These are phyloP conservation scores for Meteorus sp. DNA, from an alignment of 1,140 invertebrate genomes.

Conservation along the genomic window DNA sequence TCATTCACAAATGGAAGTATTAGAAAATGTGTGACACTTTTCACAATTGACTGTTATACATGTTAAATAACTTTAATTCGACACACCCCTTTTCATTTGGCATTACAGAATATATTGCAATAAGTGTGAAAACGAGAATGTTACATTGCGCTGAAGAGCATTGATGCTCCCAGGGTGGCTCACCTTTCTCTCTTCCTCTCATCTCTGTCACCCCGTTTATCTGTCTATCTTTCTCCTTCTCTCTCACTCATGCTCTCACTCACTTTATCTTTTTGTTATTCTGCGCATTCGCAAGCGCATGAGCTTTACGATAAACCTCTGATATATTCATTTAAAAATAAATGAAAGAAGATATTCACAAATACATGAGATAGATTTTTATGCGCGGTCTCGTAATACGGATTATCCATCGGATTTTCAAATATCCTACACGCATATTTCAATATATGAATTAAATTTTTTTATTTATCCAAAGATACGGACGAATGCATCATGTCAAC, in stretches of 20 bases:
- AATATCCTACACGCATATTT: too few species aligned
- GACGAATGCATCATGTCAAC: too few species aligned
- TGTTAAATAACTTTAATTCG: neutral
- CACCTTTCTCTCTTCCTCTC: neutral
- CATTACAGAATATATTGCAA: neutral
- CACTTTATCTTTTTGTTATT: too few species aligned
- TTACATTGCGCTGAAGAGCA: slow-evolving; percentile 1
- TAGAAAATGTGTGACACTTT: neutral
- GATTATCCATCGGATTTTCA: too few species aligned
- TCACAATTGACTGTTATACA: neutral
- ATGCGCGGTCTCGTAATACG: too few species aligned
- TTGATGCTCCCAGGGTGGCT: slow-evolving; percentile 3
- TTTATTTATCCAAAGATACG: too few species aligned
- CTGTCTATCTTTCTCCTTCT: too few species aligned
- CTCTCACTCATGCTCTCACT: too few species aligned
- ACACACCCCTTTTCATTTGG: neutral
- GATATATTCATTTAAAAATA: neutral
- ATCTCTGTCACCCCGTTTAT: neutral
- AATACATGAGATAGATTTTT: too few species aligned
- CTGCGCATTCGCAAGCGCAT: neutral
- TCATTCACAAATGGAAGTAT: neutral
- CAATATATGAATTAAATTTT: too few species aligned
- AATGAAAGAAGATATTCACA: neutral
- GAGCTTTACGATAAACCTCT: neutral
- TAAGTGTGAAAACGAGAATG: neutral